Base-by-base conservation (phyloP, 2,797 vertebrate species). In the Sibirionetta formosa region DNA sequence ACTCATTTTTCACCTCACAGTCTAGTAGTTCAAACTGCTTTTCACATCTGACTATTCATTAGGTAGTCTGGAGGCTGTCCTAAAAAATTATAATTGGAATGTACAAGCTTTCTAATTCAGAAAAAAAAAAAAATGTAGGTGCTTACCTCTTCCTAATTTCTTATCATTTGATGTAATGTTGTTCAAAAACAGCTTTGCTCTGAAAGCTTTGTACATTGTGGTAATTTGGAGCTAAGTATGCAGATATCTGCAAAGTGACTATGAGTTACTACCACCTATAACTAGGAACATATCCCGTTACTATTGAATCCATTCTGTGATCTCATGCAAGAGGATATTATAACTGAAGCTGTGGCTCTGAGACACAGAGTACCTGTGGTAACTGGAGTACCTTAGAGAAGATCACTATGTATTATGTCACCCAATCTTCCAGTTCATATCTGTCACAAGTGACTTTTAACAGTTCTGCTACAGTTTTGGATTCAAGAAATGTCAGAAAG, bases 401-500 rank as follows among this genome's bases (percentile, higher is more conserved):
- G 36, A 66, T 86, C 53, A n/a, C 57, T 82, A 87, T 82, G 60
- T 78, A 60, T 87, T 78, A 36, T 66, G 46, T 69, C 65, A 87
- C 31, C 35, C 23, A 60, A 33, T 85, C 54, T 89, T 88, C 68
- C 58, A 84, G 57, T 85, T 94, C 66, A 72, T 33, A 92, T 57
- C 35, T 68, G 36, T 93, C 1, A 5, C 35, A 70, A 77, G 53
- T 78, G 73, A 40, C 38, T 78, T 82, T 93, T 65, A 65, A 46
- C 27, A 89, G 79, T 36, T 84, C 56, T 88, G 36, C 72, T 87
- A 29, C 35, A 48, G 33, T 88, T 93, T 65, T 92, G 69, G n/a
- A 84, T 72, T 70, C 40, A 75, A 81, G 31, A 95, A 93, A 80
- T 65, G 94, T 92, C 95, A 95, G 80, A 85, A 95, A 92, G 61